Percentiles rank a stretch among this genome's conserved stretches.
Evolutionary conservation across 2,113 vertebrate species (phyloP).

Genomic region (Misgurnus anguillicaudatus): DNA sequence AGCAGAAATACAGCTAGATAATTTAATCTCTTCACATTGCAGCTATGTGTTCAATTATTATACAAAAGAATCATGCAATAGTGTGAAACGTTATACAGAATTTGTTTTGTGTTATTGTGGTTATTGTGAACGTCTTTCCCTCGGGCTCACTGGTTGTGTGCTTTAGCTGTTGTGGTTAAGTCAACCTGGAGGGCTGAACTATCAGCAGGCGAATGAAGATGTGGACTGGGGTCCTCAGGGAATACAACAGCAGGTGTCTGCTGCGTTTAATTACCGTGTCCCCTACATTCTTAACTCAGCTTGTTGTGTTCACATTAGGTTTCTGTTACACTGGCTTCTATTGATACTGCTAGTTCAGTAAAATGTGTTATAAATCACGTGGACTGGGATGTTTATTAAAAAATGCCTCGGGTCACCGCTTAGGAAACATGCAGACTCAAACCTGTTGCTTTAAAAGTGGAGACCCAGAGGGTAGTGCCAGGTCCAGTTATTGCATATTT

Average conservation of each 20-base stretch:
- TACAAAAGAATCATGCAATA: constrained; percentile 28
- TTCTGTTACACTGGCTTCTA: not conserved
- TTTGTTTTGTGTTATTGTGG: not conserved
- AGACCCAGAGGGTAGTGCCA: not conserved
- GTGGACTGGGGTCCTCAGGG: constrained; percentile 28
- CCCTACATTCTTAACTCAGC: constrained; percentile 5
- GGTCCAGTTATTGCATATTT: too few relatives aligned
- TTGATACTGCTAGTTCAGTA: not conserved
- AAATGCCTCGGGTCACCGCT: not conserved
- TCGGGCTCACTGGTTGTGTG: not conserved
- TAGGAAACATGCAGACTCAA: not conserved
- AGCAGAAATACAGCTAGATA: constrained; percentile 5
- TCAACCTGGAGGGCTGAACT: not conserved
- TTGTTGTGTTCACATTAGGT: not conserved
- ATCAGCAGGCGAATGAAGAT: not conserved
- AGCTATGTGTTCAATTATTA: constrained; percentile 24
- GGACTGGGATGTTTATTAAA: not conserved
- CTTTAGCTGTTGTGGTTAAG: not conserved
- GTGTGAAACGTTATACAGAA: not conserved
- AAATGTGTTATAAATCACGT: not conserved
- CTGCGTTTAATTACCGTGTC: constrained; percentile 35
- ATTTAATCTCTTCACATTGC: constrained; percentile 28
- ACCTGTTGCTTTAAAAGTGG: not conserved
- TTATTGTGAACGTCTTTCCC: not conserved
- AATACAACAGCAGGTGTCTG: constrained; percentile 40